Percentiles rank a stretch among this genome's conserved stretches.
phyloP scores from a whole-genome alignment of 2,113 vertebrate species.

The Salvelinus alpinus region DNA sequence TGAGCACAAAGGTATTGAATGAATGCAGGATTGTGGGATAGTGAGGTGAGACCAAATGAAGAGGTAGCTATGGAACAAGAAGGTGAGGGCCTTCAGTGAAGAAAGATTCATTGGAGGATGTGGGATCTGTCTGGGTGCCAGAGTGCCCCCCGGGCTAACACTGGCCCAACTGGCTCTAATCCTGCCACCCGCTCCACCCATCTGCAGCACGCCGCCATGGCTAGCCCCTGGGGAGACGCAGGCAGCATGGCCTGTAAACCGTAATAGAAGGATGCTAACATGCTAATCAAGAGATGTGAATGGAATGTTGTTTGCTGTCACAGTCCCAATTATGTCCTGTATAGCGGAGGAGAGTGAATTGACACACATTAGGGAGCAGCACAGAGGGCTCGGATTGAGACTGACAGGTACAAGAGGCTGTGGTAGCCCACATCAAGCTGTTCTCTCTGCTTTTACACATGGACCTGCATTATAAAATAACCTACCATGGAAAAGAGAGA shows the following conservation, averaged over 20 bases:
- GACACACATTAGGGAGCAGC: constrained; percentile 29
- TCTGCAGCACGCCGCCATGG: background rate
- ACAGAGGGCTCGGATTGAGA: background rate
- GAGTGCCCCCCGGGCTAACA: background rate
- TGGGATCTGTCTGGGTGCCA: background rate
- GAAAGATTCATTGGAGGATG: background rate
- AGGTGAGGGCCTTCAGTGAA: no score
- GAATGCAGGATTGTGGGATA: no score
- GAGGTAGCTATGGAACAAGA: no score
- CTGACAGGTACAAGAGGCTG: constrained; percentile 38
- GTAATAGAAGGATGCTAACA: constrained; percentile 11
- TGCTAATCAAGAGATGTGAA: constrained; percentile 21
- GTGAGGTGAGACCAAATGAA: no score
- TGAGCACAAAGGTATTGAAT: no score
- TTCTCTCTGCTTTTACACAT: constrained; percentile 8
- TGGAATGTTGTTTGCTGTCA: constrained; percentile 27
- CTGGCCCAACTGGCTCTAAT: background rate
- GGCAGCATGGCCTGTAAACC: background rate
- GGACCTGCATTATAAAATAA: constrained; percentile 33
- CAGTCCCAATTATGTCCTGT: constrained; percentile 42
- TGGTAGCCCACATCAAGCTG: constrained; percentile 46
- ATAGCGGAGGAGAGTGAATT: constrained; percentile 44
- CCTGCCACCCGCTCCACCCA: background rate
- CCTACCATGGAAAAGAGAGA: constrained; percentile 30
- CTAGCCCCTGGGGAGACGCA: background rate